Percentiles rank a stretch among this genome's conserved stretches.
phyloP scores from a whole-genome alignment of 2,113 vertebrate species.

The Mesoclemmys tuberculata region DNA sequence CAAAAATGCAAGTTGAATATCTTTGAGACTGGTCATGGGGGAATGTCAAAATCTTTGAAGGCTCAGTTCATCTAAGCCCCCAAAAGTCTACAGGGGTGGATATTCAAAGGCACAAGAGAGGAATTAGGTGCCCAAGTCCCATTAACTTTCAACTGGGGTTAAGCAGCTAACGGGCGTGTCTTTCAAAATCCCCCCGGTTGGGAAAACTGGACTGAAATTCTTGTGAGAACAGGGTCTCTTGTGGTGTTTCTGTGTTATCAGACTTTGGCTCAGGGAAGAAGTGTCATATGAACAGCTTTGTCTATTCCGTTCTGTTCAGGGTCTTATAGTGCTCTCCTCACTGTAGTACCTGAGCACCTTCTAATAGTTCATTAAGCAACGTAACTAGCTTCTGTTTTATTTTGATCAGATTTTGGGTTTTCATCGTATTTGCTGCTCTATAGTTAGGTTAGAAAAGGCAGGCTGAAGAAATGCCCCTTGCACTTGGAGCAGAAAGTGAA shows the following conservation, averaged over 20 bases:
- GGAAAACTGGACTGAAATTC: conserved; percentile 48
- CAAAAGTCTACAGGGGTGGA: neutral
- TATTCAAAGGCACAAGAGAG: conserved; percentile 18
- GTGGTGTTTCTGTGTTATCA: neutral
- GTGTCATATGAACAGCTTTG: neutral
- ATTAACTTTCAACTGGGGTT: neutral
- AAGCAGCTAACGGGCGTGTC: neutral
- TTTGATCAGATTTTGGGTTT: neutral
- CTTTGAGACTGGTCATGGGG: neutral
- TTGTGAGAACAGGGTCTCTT: conserved; percentile 11
- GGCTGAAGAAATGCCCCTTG: neutral
- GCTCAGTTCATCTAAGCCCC: neutral
- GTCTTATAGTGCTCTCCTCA: neutral
- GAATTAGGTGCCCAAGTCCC: neutral
- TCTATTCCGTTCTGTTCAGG: neutral
- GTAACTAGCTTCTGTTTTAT: neutral
- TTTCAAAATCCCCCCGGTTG: neutral
- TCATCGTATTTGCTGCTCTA: neutral
- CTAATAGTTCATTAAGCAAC: conserved; percentile 9
- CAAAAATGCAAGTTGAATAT: neutral
- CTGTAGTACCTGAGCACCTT: neutral
- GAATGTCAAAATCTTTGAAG: neutral
- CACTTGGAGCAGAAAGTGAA: neutral
- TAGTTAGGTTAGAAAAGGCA: accelerated
- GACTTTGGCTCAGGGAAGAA: conserved; percentile 11